Percentiles rank a stretch among this genome's conserved stretches.
phyloP scores from a whole-genome alignment of 1,140 invertebrate species.

The Callitettix versicolor region DNA sequence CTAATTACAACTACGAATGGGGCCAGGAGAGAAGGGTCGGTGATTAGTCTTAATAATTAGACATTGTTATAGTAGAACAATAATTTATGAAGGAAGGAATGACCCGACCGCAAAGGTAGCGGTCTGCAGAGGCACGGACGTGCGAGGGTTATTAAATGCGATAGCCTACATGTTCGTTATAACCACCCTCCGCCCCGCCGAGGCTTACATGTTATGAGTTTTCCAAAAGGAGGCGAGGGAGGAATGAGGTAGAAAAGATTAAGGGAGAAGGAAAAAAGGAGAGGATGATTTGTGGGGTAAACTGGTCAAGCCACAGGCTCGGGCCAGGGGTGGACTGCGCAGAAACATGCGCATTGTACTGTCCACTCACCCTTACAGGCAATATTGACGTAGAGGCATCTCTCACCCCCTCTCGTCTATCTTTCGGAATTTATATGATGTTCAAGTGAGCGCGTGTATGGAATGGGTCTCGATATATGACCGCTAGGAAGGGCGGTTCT shows the following conservation, averaged over 20 bases:
- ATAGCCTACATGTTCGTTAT: slow-evolving; percentile 9
- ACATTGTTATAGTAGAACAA: slow-evolving; percentile 14
- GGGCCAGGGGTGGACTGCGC: slow-evolving; percentile 2
- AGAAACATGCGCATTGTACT: neutral
- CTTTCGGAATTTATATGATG: slow-evolving; percentile 20
- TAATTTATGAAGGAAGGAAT: slow-evolving; percentile 13
- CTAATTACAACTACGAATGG: neutral
- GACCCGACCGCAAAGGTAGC: slow-evolving; percentile 1
- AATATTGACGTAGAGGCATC: slow-evolving; percentile 5
- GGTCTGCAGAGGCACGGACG: slow-evolving; percentile 14
- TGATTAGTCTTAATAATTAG: slow-evolving; percentile 18
- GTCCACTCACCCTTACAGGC: slow-evolving; percentile 2
- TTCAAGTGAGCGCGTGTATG: slow-evolving; percentile 14
- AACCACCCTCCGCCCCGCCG: slow-evolving; percentile 1
- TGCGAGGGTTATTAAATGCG: slow-evolving; percentile 15
- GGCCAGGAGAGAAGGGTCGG: slow-evolving; percentile 1
- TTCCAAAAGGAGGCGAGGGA: slow-evolving; percentile 11
- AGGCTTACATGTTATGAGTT: slow-evolving; percentile 19
- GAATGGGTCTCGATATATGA: slow-evolving; percentile 16
- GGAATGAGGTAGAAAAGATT: slow-evolving; percentile 8
- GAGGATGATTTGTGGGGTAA: slow-evolving; percentile 17
- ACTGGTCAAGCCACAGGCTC: slow-evolving; percentile 2
- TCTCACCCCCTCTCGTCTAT: slow-evolving; percentile 11
- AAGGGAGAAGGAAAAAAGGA: slow-evolving; percentile 16
- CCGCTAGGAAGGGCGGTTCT: slow-evolving; percentile 2